A percentile compares a stretch with the other conserved stretches of the same genome.
These are phyloP conservation scores for Fregata magnificens DNA, from an alignment of 2,113 vertebrate species.

Conservation along the genomic window DNA sequence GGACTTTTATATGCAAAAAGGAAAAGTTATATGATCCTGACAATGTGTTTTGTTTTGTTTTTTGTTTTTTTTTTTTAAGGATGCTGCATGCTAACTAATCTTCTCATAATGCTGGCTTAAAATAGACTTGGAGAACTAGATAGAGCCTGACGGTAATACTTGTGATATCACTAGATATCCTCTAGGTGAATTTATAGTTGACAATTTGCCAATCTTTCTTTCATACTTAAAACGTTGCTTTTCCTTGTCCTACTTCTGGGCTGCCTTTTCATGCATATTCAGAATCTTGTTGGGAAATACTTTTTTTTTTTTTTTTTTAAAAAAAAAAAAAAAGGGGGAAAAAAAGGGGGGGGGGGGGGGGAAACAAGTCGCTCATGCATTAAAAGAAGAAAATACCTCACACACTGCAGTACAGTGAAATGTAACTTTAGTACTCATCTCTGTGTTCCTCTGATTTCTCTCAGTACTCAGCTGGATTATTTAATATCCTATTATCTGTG, in stretches of 20 bases:
- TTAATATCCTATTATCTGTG: background rate
- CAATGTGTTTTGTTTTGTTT: fast-evolving
- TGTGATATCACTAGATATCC: background rate
- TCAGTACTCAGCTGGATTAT: background rate
- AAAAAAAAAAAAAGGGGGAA: background rate
- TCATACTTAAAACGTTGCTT: background rate
- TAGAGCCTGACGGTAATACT: background rate
- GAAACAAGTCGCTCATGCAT: background rate
- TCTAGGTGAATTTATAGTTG: background rate
- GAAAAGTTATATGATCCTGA: background rate
- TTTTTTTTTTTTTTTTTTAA: background rate
- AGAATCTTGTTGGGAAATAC: background rate
- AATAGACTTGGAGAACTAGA: constrained; percentile 41
- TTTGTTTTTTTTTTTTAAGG: background rate
- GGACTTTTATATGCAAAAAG: background rate
- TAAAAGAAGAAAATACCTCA: background rate
- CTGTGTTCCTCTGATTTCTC: background rate
- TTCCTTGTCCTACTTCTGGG: background rate
- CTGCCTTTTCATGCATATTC: background rate
- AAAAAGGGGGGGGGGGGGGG: background rate
- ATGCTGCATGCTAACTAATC: background rate
- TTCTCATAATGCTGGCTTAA: constrained; percentile 5
- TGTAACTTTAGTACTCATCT: background rate
- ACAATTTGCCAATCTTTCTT: background rate
- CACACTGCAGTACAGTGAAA: background rate